phyloP scores from a whole-genome alignment of 2,888 invertebrate species.

The Xestia xanthographa region DNA sequence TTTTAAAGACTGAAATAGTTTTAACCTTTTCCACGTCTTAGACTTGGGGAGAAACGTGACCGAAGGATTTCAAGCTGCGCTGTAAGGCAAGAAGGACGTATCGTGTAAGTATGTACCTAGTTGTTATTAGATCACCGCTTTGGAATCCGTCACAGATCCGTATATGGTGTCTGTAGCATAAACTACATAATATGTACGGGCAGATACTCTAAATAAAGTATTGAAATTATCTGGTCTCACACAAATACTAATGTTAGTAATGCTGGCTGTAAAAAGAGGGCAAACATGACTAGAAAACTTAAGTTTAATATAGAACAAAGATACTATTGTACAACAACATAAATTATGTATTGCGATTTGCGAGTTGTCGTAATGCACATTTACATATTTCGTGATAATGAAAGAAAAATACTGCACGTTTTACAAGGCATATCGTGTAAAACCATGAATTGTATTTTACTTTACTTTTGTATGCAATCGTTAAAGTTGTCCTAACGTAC shows the following conservation, averaged over 20 bases:
- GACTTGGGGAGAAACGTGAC: slow-evolving; percentile 62
- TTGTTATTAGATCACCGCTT: slow-evolving; percentile 75
- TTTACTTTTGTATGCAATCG: not conserved
- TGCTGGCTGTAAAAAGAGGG: slow-evolving; percentile 20
- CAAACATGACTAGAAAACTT: slow-evolving; percentile 40
- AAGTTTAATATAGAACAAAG: slow-evolving; percentile 29
- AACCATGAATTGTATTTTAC: slow-evolving; percentile 5
- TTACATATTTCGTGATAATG: slow-evolving; percentile 46
- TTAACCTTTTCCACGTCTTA: slow-evolving; percentile 33
- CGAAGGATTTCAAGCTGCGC: slow-evolving; percentile 65
- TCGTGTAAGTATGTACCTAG: slow-evolving; percentile 40
- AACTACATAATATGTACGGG: slow-evolving; percentile 44
- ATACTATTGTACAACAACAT: slow-evolving; percentile 44
- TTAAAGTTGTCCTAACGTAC: not conserved
- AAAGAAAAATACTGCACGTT: slow-evolving; percentile 33
- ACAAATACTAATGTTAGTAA: slow-evolving; percentile 4
- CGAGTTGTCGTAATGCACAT: slow-evolving; percentile 28
- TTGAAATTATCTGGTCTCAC: slow-evolving; percentile 29
- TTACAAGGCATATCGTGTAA: slow-evolving; percentile 18
- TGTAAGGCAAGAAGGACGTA: slow-evolving; percentile 55
- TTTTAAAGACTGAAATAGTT: slow-evolving; percentile 18
- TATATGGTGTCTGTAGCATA: slow-evolving; percentile 60
- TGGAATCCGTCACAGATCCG: slow-evolving; percentile 71
- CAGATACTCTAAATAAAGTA: slow-evolving; percentile 46
- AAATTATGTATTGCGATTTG: slow-evolving; percentile 42